A percentile compares a stretch with the other conserved stretches of the same genome.
These are phyloP conservation scores for Cuniculus paca DNA, from an alignment of 2,797 vertebrate genomes.

Conservation along the genomic window DNA sequence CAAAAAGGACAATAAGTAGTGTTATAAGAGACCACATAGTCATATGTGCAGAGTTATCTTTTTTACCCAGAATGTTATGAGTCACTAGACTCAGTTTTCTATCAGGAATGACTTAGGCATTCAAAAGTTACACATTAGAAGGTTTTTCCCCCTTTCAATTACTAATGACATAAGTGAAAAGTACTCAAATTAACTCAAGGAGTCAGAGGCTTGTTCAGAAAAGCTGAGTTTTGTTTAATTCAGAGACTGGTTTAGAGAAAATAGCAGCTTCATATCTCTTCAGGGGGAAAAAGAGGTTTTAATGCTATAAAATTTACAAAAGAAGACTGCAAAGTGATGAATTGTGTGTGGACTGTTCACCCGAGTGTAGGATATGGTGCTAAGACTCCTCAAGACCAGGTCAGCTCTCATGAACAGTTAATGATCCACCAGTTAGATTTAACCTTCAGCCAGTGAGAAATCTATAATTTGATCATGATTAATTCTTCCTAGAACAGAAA, in stretches of 20 bases:
- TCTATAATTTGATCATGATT: conserved; percentile 21
- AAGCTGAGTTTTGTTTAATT: conserved; percentile 50
- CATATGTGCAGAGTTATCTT: neutral
- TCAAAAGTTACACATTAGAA: conserved; percentile 32
- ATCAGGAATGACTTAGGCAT: conserved; percentile 42
- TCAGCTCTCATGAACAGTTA: neutral
- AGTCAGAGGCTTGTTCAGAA: conserved; percentile 47
- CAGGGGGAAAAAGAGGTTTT: neutral
- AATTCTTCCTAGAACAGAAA: conserved; percentile 42
- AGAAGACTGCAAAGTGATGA: conserved; percentile 14
- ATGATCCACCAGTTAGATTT: neutral
- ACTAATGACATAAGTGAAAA: conserved; percentile 65
- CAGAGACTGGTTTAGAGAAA: conserved; percentile 29
- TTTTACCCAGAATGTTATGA: conserved; percentile 7
- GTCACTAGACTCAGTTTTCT: conserved; percentile 48
- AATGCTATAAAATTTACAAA: conserved; percentile 28
- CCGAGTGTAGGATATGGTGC: neutral
- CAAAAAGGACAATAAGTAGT: neutral
- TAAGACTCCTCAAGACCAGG: neutral
- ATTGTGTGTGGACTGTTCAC: neutral
- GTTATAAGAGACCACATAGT: neutral
- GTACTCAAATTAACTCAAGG: conserved; percentile 44
- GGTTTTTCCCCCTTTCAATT: neutral
- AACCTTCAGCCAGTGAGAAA: conserved; percentile 50
- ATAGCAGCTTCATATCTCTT: conserved; percentile 20